A percentile compares a stretch with the other conserved stretches of the same genome.
Evolutionary conservation across 2,113 vertebrate genomes (phyloP).

Genomic region (Genyomyrus donnyi): DNA sequence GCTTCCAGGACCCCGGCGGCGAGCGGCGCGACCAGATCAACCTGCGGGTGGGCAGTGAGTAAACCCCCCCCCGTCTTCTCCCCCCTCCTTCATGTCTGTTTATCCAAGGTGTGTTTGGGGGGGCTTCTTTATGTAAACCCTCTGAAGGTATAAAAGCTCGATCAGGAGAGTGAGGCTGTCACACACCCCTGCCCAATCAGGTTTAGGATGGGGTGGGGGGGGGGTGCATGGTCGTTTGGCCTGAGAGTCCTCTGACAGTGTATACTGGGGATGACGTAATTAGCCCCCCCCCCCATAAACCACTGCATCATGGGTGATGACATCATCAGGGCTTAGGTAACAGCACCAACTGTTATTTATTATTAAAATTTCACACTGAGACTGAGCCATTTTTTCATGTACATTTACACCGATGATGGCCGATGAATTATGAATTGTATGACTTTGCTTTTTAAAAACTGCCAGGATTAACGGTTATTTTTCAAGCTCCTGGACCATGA

Average conservation of each 20-base stretch:
- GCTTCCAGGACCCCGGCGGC: slow-evolving; percentile 86
- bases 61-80: not conserved
- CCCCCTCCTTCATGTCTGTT: not conserved
- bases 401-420: not conserved
- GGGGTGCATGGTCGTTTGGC: not conserved
- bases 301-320: not conserved
- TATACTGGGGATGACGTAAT: not conserved
- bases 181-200: not conserved
- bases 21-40: slow-evolving; percentile 78
- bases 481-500: not conserved
- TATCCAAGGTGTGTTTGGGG: not conserved
- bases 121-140: not conserved
- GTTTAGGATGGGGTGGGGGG: not conserved
- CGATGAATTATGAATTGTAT: not conserved
- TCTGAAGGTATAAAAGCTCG: not conserved
- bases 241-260: not conserved
- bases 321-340: not conserved
- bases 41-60: slow-evolving; percentile 87
- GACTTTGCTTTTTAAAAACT: not conserved
- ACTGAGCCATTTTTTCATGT: not conserved
- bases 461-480: not conserved
- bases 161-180: not conserved
- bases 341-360: not conserved
- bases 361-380: not conserved
- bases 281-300: not conserved